These are phyloP conservation scores for Callospermophilus lateralis DNA, from an alignment of 2,113 vertebrate genomes.

Conservation along the genomic window DNA sequence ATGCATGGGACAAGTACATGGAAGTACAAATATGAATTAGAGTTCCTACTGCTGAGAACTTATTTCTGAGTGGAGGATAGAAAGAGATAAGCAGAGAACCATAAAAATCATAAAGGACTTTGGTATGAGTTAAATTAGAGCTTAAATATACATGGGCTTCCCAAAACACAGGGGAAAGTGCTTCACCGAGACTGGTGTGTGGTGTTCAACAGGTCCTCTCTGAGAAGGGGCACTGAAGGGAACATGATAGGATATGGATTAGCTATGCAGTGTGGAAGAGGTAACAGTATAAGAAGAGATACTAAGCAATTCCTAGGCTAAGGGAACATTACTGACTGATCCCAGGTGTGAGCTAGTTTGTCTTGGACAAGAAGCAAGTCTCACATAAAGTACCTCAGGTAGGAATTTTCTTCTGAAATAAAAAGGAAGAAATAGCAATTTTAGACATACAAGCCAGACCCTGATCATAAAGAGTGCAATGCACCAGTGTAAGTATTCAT, in stretches of 20 bases:
- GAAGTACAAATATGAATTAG: neutral
- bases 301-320: too few species aligned
- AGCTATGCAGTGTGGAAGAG: neutral
- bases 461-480: neutral
- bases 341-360: neutral
- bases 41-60: neutral
- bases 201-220: rapidly evolving
- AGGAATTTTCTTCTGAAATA: neutral
- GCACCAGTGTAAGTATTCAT: neutral
- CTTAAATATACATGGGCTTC: neutral
- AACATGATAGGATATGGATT: neutral
- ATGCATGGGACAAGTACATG: neutral
- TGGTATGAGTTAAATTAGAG: neutral
- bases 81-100: neutral
- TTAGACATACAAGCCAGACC: neutral
- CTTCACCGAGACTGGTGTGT: neutral
- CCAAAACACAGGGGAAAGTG: neutral
- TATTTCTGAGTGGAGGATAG: neutral
- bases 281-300: neutral
- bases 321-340: neutral
- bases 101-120: neutral
- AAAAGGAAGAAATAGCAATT: neutral
- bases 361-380: too few species aligned
- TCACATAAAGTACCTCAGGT: neutral
- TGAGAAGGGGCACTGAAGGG: neutral